These are phyloP conservation scores for Rhopilema esculentum DNA, from an alignment of 30 jellyfish, hydroid and myxozoan genomes.

Conservation along the genomic window DNA sequence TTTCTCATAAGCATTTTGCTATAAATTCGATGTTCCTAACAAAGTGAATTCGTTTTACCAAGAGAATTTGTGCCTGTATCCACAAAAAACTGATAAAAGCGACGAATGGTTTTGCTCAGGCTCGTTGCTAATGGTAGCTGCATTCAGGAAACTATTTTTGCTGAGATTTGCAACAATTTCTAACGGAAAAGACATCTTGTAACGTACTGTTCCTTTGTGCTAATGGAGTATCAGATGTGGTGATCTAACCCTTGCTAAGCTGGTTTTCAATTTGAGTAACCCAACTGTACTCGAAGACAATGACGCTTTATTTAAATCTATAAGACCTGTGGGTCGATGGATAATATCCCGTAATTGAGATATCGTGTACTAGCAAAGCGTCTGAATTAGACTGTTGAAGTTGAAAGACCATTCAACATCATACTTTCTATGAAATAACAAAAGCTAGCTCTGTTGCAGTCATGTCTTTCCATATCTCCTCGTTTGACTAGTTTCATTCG, in stretches of 20 bases:
- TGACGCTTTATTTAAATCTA: not conserved
- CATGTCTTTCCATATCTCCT: not conserved
- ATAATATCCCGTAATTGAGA: conserved; percentile 25
- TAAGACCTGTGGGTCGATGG: conserved; percentile 15
- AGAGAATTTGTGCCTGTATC: too few relatives aligned
- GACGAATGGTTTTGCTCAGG: too few relatives aligned
- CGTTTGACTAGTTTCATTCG: not conserved
- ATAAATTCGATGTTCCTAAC: too few relatives aligned
- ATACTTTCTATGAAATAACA: not conserved
- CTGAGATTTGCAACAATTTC: too few relatives aligned
- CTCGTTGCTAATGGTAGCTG: too few relatives aligned
- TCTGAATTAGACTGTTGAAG: not conserved
- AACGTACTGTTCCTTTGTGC: not conserved
- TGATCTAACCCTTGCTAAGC: not conserved
- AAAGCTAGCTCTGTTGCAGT: not conserved
- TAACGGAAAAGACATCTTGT: not conserved
- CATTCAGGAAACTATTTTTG: too few relatives aligned
- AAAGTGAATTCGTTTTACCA: too few relatives aligned
- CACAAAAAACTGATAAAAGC: too few relatives aligned
- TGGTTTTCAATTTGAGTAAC: not conserved
- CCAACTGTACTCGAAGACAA: not conserved
- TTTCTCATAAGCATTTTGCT: too few relatives aligned
- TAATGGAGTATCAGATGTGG: not conserved
- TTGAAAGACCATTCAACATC: not conserved
- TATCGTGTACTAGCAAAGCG: not conserved